phyloP scores from a whole-genome alignment of 2,888 invertebrate genomes.

The Drosophila cracens region DNA sequence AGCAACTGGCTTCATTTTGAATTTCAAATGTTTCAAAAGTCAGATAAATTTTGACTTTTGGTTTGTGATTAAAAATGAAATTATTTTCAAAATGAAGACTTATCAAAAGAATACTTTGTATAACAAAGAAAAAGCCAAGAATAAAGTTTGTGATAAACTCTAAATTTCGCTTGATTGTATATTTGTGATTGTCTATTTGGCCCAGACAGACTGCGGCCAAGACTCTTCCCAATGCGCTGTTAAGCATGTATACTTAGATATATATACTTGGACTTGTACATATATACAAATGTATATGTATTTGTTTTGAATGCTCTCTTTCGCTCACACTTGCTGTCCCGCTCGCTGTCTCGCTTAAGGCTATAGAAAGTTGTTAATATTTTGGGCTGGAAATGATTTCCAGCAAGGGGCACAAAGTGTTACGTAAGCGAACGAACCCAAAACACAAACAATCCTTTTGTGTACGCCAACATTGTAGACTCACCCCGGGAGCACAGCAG shows the following conservation, averaged over 20 bases:
- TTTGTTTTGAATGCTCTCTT: background rate
- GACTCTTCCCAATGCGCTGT: background rate
- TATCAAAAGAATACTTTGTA: background rate
- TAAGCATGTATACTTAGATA: no score
- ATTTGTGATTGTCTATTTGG: background rate
- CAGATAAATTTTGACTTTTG: background rate
- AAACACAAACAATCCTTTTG: constrained; percentile 67
- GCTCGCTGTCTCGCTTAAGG: background rate
- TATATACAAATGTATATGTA: background rate
- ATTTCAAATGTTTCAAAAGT: background rate
- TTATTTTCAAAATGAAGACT: background rate
- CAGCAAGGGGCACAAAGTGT: constrained; percentile 59
- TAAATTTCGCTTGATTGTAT: background rate
- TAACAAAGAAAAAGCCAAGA: background rate
- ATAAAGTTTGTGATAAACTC: background rate
- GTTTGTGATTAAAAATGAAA: accelerated
- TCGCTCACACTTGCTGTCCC: background rate
- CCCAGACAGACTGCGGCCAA: background rate
- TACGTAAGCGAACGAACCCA: constrained; percentile 55
- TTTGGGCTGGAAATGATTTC: constrained; percentile 10
- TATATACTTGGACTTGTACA: background rate
- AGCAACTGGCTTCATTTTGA: background rate
- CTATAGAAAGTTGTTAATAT: constrained; percentile 30
- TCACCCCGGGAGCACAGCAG: constrained; percentile 23
- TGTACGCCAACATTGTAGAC: constrained; percentile 23